phyloP scores from a whole-genome alignment of 2,113 vertebrate species.

The Micronycteris hirsuta region DNA sequence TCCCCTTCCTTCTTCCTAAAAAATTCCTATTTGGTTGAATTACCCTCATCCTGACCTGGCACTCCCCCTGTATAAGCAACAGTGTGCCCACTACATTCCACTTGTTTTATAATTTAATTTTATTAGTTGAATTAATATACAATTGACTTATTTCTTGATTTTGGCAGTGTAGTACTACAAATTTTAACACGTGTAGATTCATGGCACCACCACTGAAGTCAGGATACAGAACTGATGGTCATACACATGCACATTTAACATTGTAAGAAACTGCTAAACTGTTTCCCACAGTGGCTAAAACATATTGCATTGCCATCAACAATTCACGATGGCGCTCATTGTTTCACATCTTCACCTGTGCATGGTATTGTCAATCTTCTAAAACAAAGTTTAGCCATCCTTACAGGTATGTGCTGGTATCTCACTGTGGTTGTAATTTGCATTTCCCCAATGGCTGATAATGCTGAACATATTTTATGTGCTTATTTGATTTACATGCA shows the following conservation, averaged over 20 bases:
- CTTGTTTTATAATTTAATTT: background rate
- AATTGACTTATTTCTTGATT: background rate
- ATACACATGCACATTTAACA: background rate
- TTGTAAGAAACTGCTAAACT: background rate
- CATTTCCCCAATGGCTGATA: background rate
- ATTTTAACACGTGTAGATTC: background rate
- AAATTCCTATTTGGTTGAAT: background rate
- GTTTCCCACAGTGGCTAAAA: background rate
- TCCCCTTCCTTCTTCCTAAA: background rate
- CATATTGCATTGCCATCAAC: background rate
- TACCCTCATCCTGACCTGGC: background rate
- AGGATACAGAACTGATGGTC: background rate
- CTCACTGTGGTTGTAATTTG: background rate
- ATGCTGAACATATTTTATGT: background rate
- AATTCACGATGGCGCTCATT: background rate
- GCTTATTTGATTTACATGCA: background rate
- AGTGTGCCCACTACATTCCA: background rate
- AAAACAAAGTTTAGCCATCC: background rate
- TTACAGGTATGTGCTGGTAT: background rate
- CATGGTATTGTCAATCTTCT: background rate
- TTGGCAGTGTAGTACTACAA: background rate
- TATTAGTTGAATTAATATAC: background rate
- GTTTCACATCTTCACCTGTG: background rate
- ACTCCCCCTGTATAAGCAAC: background rate
- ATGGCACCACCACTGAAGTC: background rate